A percentile compares a stretch with the other conserved stretches of the same genome.
phyloP scores from a whole-genome alignment of 2,888 invertebrate genomes.

The Napeogenes inachia region DNA sequence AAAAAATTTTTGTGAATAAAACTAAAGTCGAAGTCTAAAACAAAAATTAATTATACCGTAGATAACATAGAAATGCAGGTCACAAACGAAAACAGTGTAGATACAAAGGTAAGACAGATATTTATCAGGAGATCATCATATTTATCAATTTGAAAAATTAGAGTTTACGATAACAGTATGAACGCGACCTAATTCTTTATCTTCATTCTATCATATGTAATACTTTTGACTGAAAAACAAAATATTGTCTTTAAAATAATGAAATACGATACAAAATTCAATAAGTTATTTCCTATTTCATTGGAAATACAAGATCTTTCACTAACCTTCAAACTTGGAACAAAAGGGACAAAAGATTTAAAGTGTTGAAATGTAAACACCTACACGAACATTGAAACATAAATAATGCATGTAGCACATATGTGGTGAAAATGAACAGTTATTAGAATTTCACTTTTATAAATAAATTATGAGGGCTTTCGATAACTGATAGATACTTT shows the following conservation, averaged over 20 bases:
- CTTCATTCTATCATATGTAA: slow-evolving; percentile 9
- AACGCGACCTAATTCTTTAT: slow-evolving; percentile 19
- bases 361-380: too few relatives aligned
- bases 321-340: too few relatives aligned
- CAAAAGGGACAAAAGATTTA: too few relatives aligned
- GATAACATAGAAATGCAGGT: neutral
- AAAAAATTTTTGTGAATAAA: neutral
- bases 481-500: neutral
- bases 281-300: too few relatives aligned
- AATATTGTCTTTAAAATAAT: neutral
- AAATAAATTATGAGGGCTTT: slow-evolving; percentile 1
- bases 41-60: neutral
- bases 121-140: slow-evolving; percentile 16
- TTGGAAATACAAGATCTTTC: too few relatives aligned
- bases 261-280: too few relatives aligned
- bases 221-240: neutral
- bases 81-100: neutral
- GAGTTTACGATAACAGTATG: slow-evolving; percentile 6
- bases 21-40: slow-evolving; percentile 7
- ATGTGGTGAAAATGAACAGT: neutral
- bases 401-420: too few relatives aligned
- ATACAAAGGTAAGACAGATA: slow-evolving; percentile 7
- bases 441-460: neutral
- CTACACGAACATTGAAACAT: too few relatives aligned
- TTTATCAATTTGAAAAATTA: slow-evolving; percentile 11